phyloP scores from a whole-genome alignment of 2,797 vertebrate genomes.

The Artibeus jamaicensis region DNA sequence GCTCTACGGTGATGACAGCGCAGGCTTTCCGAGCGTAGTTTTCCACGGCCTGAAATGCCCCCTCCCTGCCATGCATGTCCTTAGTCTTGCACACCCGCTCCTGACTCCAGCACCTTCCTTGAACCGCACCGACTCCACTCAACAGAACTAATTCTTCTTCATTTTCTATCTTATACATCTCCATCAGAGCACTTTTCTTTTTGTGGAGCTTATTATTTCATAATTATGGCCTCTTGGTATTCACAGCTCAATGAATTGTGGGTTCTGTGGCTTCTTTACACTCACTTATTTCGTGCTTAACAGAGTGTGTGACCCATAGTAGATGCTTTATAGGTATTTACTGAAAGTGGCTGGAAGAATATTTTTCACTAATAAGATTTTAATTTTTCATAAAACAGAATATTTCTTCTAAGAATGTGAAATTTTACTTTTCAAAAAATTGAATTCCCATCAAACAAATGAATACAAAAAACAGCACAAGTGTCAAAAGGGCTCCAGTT shows the following conservation, averaged over 20 bases:
- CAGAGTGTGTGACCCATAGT: too few relatives aligned
- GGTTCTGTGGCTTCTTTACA: background rate
- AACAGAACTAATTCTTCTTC: background rate
- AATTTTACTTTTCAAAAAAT: background rate
- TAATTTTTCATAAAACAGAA: background rate
- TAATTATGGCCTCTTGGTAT: background rate
- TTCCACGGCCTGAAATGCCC: rapidly evolving
- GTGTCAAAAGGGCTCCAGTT: background rate
- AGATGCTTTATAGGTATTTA: background rate
- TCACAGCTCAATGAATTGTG: background rate
- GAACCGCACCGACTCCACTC: background rate
- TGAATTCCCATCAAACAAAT: background rate
- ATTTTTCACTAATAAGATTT: background rate
- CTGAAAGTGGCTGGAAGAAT: background rate
- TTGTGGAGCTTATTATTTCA: background rate
- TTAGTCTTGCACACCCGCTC: background rate
- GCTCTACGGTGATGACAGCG: background rate
- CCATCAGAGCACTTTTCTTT: background rate
- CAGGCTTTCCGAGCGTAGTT: background rate
- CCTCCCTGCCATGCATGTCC: rapidly evolving
- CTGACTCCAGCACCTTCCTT: background rate
- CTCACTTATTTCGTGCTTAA: background rate
- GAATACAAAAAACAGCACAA: background rate
- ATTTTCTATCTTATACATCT: background rate
- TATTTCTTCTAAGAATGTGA: background rate